These are phyloP conservation scores for Phoxinus dragarum DNA, from an alignment of 2,797 vertebrate genomes.

Conservation along the genomic window DNA sequence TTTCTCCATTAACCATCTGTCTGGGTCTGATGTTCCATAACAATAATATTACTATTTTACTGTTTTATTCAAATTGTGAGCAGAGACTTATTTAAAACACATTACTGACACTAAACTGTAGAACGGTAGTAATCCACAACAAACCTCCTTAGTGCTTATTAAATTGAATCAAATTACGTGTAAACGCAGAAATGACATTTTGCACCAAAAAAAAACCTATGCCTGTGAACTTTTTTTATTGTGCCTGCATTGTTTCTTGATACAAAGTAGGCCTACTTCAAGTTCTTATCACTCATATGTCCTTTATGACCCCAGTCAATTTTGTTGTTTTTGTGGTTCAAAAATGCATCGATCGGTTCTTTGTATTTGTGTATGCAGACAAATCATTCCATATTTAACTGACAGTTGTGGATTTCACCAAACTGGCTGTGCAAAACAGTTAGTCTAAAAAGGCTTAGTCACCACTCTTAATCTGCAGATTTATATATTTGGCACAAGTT, in stretches of 20 bases:
- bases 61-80: not conserved
- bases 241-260: not conserved
- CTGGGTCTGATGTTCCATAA: too few species aligned
- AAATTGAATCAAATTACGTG: not conserved
- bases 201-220: not conserved
- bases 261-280: not conserved
- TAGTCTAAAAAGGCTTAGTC: not conserved
- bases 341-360: not conserved
- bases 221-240: not conserved
- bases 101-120: not conserved
- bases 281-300: not conserved
- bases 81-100: not conserved
- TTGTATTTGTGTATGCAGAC: not conserved
- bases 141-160: not conserved
- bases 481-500: slow-evolving; percentile 27
- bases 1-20: too few species aligned
- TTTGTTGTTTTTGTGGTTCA: not conserved
- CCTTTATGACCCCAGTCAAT: not conserved
- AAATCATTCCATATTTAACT: not conserved
- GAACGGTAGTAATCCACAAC: not conserved
- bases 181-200: not conserved
- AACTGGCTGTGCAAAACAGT: slow-evolving; percentile 6
- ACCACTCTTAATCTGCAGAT: not conserved
- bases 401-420: not conserved
- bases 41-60: not conserved